Conservation (phyloP, 2,797 vertebrate genomes). For the Eulemur albifrons region DNA sequence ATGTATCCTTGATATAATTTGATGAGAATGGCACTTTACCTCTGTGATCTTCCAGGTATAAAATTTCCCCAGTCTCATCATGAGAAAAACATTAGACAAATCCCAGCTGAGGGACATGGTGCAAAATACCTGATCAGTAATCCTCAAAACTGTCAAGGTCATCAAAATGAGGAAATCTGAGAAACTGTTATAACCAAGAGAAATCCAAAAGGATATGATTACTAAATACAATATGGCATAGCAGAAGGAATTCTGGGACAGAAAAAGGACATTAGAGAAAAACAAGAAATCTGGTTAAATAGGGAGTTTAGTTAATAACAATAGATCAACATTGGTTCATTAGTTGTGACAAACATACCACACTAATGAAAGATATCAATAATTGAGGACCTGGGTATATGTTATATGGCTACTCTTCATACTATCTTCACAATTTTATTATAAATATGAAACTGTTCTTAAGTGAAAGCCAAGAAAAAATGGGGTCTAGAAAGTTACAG, state of each 20-base stretch:
- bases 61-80: not conserved
- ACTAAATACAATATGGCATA: not conserved
- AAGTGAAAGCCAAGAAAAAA: not conserved
- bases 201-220: not conserved
- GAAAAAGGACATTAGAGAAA: not conserved
- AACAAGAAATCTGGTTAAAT: not conserved
- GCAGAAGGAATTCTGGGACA: not conserved
- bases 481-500: not conserved
- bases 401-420: not conserved
- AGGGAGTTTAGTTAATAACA: not conserved
- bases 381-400: not conserved
- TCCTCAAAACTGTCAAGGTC: not conserved
- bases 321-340: not conserved
- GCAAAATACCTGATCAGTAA: not conserved
- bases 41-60: not conserved
- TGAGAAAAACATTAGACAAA: not conserved
- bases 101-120: not conserved
- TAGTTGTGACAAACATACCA: not conserved
- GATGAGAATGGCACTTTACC: not conserved
- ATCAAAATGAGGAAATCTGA: not conserved
- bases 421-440: not conserved
- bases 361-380: not conserved
- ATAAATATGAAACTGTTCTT: not conserved
- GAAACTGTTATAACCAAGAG: not conserved
- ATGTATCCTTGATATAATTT: not conserved